Base-by-base conservation (phyloP, 2,113 vertebrate species). In the Engystomops pustulosus region DNA sequence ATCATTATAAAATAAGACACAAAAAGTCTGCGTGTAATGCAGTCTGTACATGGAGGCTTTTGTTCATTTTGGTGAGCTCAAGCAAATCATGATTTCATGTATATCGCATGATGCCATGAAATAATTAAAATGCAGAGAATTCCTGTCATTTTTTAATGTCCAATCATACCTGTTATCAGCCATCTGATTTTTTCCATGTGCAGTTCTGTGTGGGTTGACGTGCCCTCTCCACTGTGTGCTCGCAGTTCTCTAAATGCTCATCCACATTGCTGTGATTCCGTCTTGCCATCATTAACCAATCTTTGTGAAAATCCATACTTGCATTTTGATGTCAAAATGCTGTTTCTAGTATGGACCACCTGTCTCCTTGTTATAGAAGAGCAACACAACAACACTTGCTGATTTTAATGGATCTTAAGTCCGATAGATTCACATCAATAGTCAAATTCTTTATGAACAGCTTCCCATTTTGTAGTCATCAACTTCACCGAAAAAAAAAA, bases 1-100 rank as follows among this genome's bases (percentile, higher is more conserved):
- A 99, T 99, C 96, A 95, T 95, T 95, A 92, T 96, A 94, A 98
- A 98, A 98, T 98, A 98, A 94, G 93, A 94, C 91, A 93, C 92
- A 91, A 94, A 93, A 90, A 91, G 93, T 95, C 94, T 96, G 88
- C 96, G 94, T 94, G 91, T 94, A 91, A 92, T 92, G 91, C 93
- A 90, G 89, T 88, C 92, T 96, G 96, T 98, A 98, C 97, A 98
- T 97, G 96, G 95, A 97, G 85, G 92, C 93, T 92, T 94, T 92
- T 89, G 88, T 95, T 91, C 87, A 94, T 91, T 72, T 90, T 94
- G 90, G 90, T 90, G 96, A 96, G 95, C 96, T 97, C 95, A 95
- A 92, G 74, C 84, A 80, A 86, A 93, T 94, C 94, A 95, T 95
- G 95, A 96, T 97, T 95, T 94, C 94, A 95, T 95, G 95, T 96